A percentile compares a stretch with the other conserved stretches of the same genome.
Evolutionary conservation across 2,888 invertebrate species (phyloP).

Genomic region (Acleris sparsana): DNA sequence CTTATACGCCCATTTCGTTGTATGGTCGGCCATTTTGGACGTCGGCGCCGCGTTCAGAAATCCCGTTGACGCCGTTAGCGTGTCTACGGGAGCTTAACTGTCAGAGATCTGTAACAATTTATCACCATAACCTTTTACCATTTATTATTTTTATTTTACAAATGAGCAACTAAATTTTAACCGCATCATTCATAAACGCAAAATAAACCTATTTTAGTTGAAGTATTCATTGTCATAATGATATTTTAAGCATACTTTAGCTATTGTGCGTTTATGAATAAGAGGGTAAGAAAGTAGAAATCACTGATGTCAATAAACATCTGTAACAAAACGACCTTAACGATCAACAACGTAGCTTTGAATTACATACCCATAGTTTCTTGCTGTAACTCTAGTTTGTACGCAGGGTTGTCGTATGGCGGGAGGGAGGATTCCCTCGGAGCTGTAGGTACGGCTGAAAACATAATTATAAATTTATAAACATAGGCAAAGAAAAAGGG

Average conservation of each 20-base stretch:
- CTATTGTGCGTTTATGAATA: no score
- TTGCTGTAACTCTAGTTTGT: slow-evolving; percentile 96
- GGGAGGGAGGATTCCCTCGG: slow-evolving; percentile 89
- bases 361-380: slow-evolving; percentile 91
- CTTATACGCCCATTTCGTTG: slow-evolving; percentile 74
- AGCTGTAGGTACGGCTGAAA: slow-evolving; percentile 90
- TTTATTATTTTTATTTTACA: no score
- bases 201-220: no score
- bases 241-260: no score
- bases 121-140: background rate
- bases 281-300: no score
- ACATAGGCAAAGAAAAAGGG: no score
- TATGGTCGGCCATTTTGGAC: slow-evolving; percentile 65
- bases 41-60: slow-evolving; percentile 66
- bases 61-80: slow-evolving; percentile 76
- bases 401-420: slow-evolving; percentile 96
- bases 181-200: no score
- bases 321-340: no score
- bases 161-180: no score
- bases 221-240: no score
- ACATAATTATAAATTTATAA: background rate
- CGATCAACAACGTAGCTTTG: no score
- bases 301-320: no score
- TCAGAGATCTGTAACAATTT: slow-evolving; percentile 72
- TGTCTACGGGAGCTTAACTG: slow-evolving; percentile 81